Percentiles rank a stretch among this genome's conserved stretches.
These are phyloP conservation scores for Lutjanus erythropterus DNA, from an alignment of 2,113 vertebrate genomes.

Conservation along the genomic window DNA sequence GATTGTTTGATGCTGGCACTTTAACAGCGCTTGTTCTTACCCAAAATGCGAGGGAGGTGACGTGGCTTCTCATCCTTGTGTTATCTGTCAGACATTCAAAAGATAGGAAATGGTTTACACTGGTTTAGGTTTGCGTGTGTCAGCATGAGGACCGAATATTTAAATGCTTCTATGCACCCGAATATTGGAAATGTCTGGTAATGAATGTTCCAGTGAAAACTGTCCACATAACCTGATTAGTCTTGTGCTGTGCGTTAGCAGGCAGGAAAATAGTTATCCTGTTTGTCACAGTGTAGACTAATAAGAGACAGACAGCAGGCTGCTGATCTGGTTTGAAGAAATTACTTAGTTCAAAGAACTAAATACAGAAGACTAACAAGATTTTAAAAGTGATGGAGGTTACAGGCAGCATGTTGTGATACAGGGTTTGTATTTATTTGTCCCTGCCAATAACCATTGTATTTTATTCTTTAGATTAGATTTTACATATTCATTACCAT, in stretches of 20 bases:
- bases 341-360: neutral
- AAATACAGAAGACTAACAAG: neutral
- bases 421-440: neutral
- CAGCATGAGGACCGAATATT: neutral
- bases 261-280: neutral
- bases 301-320: neutral
- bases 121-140: neutral
- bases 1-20: too few relatives aligned
- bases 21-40: too few relatives aligned
- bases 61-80: too few relatives aligned
- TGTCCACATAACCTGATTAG: constrained; percentile 26
- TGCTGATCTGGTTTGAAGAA: neutral
- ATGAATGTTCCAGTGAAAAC: neutral
- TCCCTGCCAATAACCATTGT: too few relatives aligned
- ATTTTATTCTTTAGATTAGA: neutral
- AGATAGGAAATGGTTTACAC: too few relatives aligned
- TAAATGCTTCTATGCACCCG: neutral
- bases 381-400: neutral
- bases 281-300: constrained; percentile 7
- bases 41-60: too few relatives aligned
- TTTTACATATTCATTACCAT: neutral
- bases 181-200: too few relatives aligned
- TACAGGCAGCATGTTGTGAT: neutral
- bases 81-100: too few relatives aligned
- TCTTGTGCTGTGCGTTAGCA: neutral